These are phyloP conservation scores for Rhopalosiphum padi DNA, from an alignment of 1,140 invertebrate genomes.

Conservation along the genomic window DNA sequence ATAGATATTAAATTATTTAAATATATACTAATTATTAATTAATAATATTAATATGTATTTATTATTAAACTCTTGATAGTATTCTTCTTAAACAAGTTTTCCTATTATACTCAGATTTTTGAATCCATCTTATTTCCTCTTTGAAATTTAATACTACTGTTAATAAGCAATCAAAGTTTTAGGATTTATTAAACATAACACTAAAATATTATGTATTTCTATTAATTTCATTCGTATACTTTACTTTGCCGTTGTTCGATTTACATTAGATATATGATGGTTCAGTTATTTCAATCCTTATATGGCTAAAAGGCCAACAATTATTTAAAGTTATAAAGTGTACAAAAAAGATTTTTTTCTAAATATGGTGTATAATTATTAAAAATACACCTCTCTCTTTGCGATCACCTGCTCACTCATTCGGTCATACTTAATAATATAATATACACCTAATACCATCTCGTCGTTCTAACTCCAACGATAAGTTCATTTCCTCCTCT, in stretches of 20 bases:
- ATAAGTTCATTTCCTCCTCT: background rate
- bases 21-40: too few relatives aligned
- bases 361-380: background rate
- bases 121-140: background rate
- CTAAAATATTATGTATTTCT: background rate
- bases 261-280: background rate
- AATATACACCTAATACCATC: background rate
- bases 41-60: too few relatives aligned
- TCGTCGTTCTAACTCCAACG: background rate
- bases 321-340: background rate
- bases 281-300: background rate
- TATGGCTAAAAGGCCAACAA: background rate
- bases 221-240: background rate
- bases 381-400: background rate
- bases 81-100: background rate
- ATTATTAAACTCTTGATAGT: too few relatives aligned
- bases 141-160: background rate
- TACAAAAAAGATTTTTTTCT: background rate
- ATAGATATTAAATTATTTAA: too few relatives aligned
- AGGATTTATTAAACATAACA: background rate
- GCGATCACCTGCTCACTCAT: background rate
- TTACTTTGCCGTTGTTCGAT: background rate
- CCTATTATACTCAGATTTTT: background rate
- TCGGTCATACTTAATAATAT: background rate
- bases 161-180: background rate